These are phyloP conservation scores for Oxytorus armatus DNA, from an alignment of 2,888 invertebrate species.

Conservation along the genomic window DNA sequence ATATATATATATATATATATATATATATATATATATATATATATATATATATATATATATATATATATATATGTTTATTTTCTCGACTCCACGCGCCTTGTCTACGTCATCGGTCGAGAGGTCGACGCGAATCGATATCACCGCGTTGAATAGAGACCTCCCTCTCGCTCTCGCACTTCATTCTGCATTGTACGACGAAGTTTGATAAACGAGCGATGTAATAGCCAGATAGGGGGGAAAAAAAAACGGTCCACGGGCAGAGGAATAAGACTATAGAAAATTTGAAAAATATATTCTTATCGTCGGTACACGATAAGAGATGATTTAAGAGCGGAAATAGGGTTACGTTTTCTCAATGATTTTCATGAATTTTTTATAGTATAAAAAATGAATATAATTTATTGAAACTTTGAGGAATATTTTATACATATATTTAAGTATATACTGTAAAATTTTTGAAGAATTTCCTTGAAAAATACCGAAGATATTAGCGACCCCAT, in stretches of 20 bases:
- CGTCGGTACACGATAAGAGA: not conserved
- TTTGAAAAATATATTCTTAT: not conserved
- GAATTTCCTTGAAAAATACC: too few relatives aligned
- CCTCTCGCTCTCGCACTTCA: constrained; percentile 27
- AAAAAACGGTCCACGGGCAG: constrained; percentile 4
- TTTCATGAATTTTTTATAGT: too few relatives aligned
- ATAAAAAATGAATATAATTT: too few relatives aligned
- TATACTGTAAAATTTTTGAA: too few relatives aligned
- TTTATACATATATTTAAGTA: too few relatives aligned
- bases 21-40: too few relatives aligned
- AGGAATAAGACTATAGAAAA: not conserved
- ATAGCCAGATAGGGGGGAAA: constrained; percentile 9
- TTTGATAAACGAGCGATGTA: constrained; percentile 52
- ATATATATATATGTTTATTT: constrained; percentile 19
- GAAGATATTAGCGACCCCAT: too few relatives aligned
- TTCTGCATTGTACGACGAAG: constrained; percentile 35
- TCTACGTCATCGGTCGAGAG: constrained; percentile 65
- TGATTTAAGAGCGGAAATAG: too few relatives aligned
- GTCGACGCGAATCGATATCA: constrained; percentile 66
- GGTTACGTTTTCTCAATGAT: too few relatives aligned
- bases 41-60: constrained; percentile 9
- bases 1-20: too few relatives aligned
- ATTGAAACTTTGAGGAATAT: too few relatives aligned
- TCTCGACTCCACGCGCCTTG: constrained; percentile 51
- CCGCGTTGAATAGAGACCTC: constrained; percentile 50